Evolutionary conservation across 2,797 vertebrate genomes (phyloP).

Genomic region (Sebastolobus alascanus): DNA sequence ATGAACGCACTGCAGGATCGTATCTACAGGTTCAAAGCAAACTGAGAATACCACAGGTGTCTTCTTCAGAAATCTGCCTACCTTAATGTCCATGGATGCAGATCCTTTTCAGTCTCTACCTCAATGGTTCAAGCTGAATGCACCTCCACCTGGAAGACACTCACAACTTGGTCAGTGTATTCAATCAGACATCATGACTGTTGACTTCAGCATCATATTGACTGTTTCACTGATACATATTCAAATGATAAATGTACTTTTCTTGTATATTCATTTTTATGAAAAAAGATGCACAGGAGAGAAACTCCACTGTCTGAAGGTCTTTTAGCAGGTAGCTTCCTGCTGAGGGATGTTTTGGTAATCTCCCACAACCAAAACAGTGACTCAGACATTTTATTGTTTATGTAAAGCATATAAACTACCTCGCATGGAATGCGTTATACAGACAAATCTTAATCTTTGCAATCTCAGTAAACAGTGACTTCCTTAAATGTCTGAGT

Average conservation of each 20-base stretch:
- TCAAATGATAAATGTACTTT: background rate
- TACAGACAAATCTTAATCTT: conserved; percentile 13
- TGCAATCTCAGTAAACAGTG: conserved; percentile 7
- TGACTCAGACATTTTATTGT: conserved; percentile 13
- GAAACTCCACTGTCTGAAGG: background rate
- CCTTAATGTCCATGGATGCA: background rate
- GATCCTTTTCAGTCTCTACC: background rate
- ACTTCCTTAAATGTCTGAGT: background rate
- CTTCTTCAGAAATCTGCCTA: background rate
- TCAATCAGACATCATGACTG: background rate
- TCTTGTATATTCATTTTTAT: background rate
- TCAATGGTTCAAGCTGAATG: background rate
- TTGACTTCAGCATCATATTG: background rate
- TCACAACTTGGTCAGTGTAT: background rate
- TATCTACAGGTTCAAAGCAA: background rate
- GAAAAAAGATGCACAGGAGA: background rate
- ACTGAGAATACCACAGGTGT: background rate
- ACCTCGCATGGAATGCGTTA: background rate
- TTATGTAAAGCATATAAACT: conserved; percentile 1
- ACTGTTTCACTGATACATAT: background rate
- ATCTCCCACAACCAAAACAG: conserved; percentile 16
- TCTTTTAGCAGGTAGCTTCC: conserved; percentile 32
- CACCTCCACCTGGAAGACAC: background rate
- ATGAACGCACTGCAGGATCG: background rate
- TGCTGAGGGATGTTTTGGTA: conserved; percentile 6